Evolutionary conservation across 2,797 vertebrate genomes (phyloP).

Genomic region (Eremophila alpestris): DNA sequence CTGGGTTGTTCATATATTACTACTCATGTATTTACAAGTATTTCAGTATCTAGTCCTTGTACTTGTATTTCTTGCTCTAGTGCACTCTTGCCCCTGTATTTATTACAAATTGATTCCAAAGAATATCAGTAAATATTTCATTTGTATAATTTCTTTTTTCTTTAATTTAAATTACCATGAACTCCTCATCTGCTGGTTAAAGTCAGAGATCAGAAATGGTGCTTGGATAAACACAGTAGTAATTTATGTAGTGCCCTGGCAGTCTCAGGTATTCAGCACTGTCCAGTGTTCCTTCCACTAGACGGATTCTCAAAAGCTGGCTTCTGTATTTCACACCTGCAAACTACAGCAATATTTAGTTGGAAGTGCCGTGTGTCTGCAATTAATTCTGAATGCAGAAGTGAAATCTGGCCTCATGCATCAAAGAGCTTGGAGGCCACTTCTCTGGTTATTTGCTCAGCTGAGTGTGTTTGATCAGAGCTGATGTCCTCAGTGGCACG

Average conservation of each 20-base stretch:
- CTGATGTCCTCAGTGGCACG: not conserved
- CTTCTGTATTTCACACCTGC: slow-evolving; percentile 69
- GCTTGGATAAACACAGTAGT: not conserved
- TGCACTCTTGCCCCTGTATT: not conserved
- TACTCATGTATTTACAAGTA: not conserved
- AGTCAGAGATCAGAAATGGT: not conserved
- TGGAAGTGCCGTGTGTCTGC: not conserved
- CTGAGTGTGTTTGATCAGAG: slow-evolving; percentile 48
- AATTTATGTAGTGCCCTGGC: not conserved
- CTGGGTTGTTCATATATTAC: not conserved
- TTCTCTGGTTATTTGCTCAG: slow-evolving; percentile 57
- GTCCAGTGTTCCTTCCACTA: not conserved
- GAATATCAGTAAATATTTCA: not conserved
- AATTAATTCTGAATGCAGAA: slow-evolving; percentile 20
- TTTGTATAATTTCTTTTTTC: not conserved
- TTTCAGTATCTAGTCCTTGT: not conserved
- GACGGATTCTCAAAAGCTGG: slow-evolving; percentile 11
- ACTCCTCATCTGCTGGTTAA: not conserved
- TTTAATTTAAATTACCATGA: not conserved
- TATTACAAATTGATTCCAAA: not conserved
- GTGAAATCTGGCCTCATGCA: not conserved
- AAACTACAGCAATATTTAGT: slow-evolving; percentile 34
- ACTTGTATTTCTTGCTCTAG: not conserved
- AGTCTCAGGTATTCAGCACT: not conserved
- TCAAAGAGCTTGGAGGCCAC: not conserved